Conservation (phyloP, 2,797 vertebrate species). For the Siniperca undulata region DNA sequence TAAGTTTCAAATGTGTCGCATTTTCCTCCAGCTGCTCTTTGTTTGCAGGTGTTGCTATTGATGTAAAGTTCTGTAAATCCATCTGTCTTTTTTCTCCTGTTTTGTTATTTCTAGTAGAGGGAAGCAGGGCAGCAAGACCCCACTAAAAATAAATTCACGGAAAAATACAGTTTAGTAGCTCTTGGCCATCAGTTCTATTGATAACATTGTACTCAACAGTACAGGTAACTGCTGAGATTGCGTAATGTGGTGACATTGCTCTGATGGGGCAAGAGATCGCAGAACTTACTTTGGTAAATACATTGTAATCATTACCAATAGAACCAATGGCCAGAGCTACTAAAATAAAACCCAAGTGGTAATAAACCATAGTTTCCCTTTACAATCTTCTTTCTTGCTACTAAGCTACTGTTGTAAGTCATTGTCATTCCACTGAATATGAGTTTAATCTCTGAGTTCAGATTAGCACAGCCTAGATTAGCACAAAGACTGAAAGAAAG, state of each 20-base stretch:
- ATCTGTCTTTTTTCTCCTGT: conserved; percentile 70
- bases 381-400: neutral
- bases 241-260: neutral
- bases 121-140: conserved; percentile 69
- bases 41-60: conserved; percentile 79
- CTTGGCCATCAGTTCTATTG: neutral
- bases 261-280: no score
- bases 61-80: conserved; percentile 74
- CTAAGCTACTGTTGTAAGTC: neutral
- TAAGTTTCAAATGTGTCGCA: conserved; percentile 71
- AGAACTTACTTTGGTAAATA: no score
- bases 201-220: neutral
- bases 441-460: neutral
- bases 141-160: neutral
- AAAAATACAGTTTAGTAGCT: neutral
- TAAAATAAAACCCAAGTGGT: neutral
- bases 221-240: neutral
- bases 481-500: neutral
- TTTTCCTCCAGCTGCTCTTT: conserved; percentile 78
- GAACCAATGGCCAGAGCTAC: neutral
- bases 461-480: neutral
- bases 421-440: neutral
- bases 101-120: conserved; percentile 75
- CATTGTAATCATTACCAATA: neutral
- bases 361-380: neutral